These are phyloP conservation scores for Hippoglossus hippoglossus DNA, from an alignment of 2,797 vertebrate species.

Conservation along the genomic window DNA sequence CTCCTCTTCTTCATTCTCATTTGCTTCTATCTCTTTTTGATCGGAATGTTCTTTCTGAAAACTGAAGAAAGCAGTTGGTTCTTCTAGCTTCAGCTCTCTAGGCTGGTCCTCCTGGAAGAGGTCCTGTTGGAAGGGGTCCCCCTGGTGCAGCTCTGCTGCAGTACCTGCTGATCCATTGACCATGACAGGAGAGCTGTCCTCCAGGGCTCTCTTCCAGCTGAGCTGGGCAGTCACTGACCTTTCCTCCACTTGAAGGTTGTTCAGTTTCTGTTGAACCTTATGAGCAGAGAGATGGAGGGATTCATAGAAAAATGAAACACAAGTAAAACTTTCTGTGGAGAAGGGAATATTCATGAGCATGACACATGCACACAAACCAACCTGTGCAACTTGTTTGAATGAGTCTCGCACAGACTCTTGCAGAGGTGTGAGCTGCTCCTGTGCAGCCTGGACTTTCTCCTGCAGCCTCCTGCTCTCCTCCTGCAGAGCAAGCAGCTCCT, in stretches of 20 bases:
- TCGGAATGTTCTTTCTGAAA: slow-evolving; percentile 60
- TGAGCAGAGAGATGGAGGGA: slow-evolving; percentile 8
- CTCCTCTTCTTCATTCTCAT: slow-evolving; percentile 61
- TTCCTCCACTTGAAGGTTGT: slow-evolving; percentile 90
- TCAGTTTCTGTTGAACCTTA: slow-evolving; percentile 90
- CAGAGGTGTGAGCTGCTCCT: slow-evolving; percentile 91
- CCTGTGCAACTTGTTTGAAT: slow-evolving; percentile 92
- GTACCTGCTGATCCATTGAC: slow-evolving; percentile 88
- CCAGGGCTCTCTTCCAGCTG: slow-evolving; percentile 89
- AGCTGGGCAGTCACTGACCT: slow-evolving; percentile 86
- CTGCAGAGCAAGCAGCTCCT: slow-evolving; percentile 92
- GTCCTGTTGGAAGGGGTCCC: slow-evolving; percentile 66
- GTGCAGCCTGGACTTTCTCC: slow-evolving; percentile 91
- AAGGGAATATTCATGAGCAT: neutral
- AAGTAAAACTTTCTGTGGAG: neutral
- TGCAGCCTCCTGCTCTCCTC: slow-evolving; percentile 92
- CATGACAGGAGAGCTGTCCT: slow-evolving; percentile 86
- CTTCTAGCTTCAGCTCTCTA: slow-evolving; percentile 71
- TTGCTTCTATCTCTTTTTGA: slow-evolving; percentile 51
- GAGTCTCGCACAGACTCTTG: slow-evolving; percentile 92
- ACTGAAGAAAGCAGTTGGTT: slow-evolving; percentile 26
- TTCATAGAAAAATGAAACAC: neutral
- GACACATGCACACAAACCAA: slow-evolving; percentile 56
- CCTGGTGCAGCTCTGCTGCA: slow-evolving; percentile 59
- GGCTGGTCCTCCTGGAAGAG: slow-evolving; percentile 68